These are phyloP conservation scores for silkworm (Bombyx mori) DNA, from an alignment of 1,140 invertebrate species.

Conservation along the genomic window ASM3026992v2 NC_085109.1:6621501-6622000, in stretches of 20 bases:
- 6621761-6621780: slow-evolving; percentile 56
- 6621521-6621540: too few species aligned
- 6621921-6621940: slow-evolving; percentile 43
- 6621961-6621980: slow-evolving; percentile 37
- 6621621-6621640: too few species aligned
- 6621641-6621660: too few species aligned
- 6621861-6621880: not conserved
- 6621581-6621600: too few species aligned
- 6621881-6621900: slow-evolving; percentile 33
- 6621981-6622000: slow-evolving; percentile 27
- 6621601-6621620: too few species aligned
- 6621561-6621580: too few species aligned
- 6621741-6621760: slow-evolving; percentile 32
- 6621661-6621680: too few species aligned
- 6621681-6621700: slow-evolving; percentile 40
- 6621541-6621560: too few species aligned
- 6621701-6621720: slow-evolving; percentile 35
- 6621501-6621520: too few species aligned
- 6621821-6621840: not conserved
- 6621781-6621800: slow-evolving; percentile 54
- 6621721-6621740: slow-evolving; percentile 15
- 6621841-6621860: not conserved
- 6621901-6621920: slow-evolving; percentile 66
- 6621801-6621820: not conserved
- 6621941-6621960: slow-evolving; percentile 20